Evolutionary conservation across 2,797 vertebrate species (phyloP).

Genomic region (Trachurus trachurus): DNA sequence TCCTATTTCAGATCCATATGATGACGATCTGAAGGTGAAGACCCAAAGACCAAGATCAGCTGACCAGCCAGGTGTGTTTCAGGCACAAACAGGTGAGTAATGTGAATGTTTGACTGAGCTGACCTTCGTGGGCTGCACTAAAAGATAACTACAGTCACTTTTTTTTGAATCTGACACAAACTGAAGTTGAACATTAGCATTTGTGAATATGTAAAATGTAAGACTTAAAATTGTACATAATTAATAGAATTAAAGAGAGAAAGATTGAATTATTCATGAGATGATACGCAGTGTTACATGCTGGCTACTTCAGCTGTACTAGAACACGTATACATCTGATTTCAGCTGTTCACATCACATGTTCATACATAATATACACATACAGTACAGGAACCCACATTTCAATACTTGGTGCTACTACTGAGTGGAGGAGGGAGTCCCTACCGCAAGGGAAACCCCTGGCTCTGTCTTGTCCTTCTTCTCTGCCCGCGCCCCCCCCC

Average conservation of each 20-base stretch:
- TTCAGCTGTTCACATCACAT: neutral
- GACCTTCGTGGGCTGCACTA: constrained; percentile 21
- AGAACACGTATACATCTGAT: constrained; percentile 5
- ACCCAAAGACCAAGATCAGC: constrained; percentile 97
- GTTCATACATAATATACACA: constrained; percentile 1
- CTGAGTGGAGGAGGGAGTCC: constrained; percentile 51
- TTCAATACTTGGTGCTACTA: neutral
- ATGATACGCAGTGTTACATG: constrained; percentile 34
- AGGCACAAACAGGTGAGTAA: constrained; percentile 97
- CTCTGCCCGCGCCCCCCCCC: neutral
- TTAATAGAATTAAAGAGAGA: constrained; percentile 25
- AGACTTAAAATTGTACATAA: constrained; percentile 45
- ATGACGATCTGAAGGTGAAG: constrained; percentile 97
- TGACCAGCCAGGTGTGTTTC: constrained; percentile 97
- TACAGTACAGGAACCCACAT: neutral
- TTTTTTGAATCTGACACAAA: no score
- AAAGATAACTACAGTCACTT: no score
- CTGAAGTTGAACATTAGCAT: constrained; percentile 13
- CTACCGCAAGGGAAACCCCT: constrained; percentile 64
- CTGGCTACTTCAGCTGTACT: constrained; percentile 17
- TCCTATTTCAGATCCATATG: constrained; percentile 89
- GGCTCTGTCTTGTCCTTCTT: constrained; percentile 63
- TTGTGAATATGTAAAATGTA: constrained; percentile 23
- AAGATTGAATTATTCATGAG: constrained; percentile 47
- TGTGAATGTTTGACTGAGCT: constrained; percentile 29